phyloP scores from a whole-genome alignment of 2,888 invertebrate species.

The Pardosa pseudoannulata region DNA sequence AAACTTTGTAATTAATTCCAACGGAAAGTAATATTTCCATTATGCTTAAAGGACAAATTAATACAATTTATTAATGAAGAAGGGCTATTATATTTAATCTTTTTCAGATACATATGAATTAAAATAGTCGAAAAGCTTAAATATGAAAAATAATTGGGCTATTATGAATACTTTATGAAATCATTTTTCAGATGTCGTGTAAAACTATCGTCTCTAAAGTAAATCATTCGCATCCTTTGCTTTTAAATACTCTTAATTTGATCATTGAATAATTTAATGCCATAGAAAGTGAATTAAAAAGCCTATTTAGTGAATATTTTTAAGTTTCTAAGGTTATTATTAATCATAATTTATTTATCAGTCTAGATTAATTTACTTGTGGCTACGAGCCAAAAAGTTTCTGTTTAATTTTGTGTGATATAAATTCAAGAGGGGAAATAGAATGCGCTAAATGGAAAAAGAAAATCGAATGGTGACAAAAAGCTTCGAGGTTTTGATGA shows the following conservation, averaged over 20 bases:
- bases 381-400: neutral
- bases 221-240: neutral
- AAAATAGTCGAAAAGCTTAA: neutral
- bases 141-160: neutral
- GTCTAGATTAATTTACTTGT: neutral
- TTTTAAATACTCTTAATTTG: constrained; percentile 34
- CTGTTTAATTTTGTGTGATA: too few relatives aligned
- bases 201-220: neutral
- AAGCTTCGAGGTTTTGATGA: too few relatives aligned
- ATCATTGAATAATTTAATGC: constrained; percentile 43
- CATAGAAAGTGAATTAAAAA: constrained; percentile 1
- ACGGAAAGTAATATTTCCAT: too few relatives aligned
- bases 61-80: too few relatives aligned
- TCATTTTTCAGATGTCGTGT: neutral
- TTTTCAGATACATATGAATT: too few relatives aligned
- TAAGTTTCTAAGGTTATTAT: neutral
- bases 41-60: too few relatives aligned
- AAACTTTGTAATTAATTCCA: too few relatives aligned
- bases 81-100: too few relatives aligned
- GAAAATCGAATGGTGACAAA: too few relatives aligned
- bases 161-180: neutral
- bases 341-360: neutral
- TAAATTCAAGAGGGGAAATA: too few relatives aligned
- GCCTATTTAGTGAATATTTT: neutral
- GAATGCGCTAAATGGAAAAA: too few relatives aligned